These are phyloP conservation scores for Epistrophe grossulariae DNA, from an alignment of 2,888 invertebrate genomes.

Conservation along the genomic window DNA sequence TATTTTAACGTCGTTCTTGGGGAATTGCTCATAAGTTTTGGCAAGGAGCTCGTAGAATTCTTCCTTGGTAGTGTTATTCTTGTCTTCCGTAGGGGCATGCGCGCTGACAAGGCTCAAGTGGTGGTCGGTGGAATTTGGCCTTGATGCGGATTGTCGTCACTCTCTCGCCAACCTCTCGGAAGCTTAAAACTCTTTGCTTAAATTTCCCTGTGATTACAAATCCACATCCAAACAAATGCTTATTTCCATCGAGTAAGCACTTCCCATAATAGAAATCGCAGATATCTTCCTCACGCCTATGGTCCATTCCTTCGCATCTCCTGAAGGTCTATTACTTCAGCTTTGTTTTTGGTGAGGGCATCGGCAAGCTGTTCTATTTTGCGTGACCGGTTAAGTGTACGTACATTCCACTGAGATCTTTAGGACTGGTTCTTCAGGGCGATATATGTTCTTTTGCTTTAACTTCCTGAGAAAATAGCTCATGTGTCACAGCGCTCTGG, in stretches of 20 bases:
- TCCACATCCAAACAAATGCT: neutral
- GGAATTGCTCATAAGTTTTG: neutral
- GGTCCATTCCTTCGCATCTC: too few species aligned
- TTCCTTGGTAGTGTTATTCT: too few species aligned
- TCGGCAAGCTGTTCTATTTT: too few species aligned
- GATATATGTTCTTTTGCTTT: neutral
- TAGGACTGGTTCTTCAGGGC: too few species aligned
- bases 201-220: slow-evolving; percentile 3
- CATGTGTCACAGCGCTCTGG: too few species aligned
- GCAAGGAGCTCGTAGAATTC: too few species aligned
- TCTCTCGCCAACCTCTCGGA: slow-evolving; percentile 5
- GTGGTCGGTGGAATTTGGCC: neutral
- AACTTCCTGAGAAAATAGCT: neutral
- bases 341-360: too few species aligned
- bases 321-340: too few species aligned
- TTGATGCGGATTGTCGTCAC: slow-evolving; percentile 9
- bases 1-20: neutral
- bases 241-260: neutral
- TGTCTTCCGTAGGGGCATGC: neutral
- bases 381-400: too few species aligned
- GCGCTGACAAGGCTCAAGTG: neutral
- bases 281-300: too few species aligned
- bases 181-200: slow-evolving; percentile 9
- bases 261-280: neutral
- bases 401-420: too few species aligned